Conservation (phyloP, 1,140 invertebrate genomes). For the Drosophila yakuba region DNA sequence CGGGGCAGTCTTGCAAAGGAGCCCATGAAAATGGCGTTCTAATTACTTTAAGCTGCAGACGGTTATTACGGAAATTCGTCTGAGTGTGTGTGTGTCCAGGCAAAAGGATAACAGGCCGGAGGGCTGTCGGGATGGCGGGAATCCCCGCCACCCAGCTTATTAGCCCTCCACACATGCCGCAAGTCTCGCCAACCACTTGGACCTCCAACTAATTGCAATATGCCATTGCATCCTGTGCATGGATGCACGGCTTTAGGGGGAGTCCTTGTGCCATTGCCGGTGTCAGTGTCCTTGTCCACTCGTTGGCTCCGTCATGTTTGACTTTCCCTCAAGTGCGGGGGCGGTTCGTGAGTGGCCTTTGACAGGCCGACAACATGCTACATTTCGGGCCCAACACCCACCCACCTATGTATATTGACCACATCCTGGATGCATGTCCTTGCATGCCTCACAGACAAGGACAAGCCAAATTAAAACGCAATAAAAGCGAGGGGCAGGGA, state of each 20-base stretch:
- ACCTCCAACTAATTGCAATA: constrained; percentile 78
- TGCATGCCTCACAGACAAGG: constrained; percentile 73
- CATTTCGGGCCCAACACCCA: constrained; percentile 18
- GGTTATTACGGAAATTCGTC: constrained; percentile 56
- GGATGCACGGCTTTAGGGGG: constrained; percentile 19
- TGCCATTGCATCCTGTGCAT: constrained; percentile 74
- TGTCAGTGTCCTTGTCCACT: constrained; percentile 55
- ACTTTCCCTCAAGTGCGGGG: constrained; percentile 20
- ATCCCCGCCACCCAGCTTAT: constrained; percentile 47
- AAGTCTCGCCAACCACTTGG: constrained; percentile 46
- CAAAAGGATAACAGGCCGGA: constrained; percentile 43
- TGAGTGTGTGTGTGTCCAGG: constrained; percentile 11
- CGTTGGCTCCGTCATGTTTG: constrained; percentile 69
- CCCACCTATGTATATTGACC: constrained; percentile 30
- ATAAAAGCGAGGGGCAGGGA: constrained; percentile 58
- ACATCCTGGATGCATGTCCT: constrained; percentile 73
- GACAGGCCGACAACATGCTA: constrained; percentile 71
- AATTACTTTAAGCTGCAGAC: constrained; percentile 80
- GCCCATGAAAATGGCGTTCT: constrained; percentile 68
- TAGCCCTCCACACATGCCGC: constrained; percentile 62
- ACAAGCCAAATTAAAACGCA: constrained; percentile 81
- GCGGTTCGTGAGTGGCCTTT: constrained; percentile 51
- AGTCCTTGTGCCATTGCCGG: constrained; percentile 31
- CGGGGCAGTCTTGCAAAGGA: constrained; percentile 12
- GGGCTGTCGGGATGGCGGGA: neutral